These are phyloP conservation scores for Amphilophus citrinellus DNA, from an alignment of 2,113 vertebrate species.

Conservation along the genomic window DNA sequence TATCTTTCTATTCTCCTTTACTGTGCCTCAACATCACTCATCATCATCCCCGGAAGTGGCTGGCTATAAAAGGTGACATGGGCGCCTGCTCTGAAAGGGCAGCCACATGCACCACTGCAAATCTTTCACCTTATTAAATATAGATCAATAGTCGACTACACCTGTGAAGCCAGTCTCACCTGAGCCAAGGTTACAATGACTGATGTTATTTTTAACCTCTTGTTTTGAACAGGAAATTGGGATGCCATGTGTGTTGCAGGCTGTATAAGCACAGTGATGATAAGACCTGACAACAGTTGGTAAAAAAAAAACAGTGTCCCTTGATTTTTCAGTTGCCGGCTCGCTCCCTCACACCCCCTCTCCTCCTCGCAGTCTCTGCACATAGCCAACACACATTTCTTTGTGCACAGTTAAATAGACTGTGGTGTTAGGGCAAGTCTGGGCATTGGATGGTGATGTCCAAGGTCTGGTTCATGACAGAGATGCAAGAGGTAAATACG, in stretches of 20 bases:
- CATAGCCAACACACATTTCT: constrained; percentile 42
- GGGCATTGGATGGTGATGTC: constrained; percentile 1
- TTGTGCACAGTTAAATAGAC: constrained; percentile 13
- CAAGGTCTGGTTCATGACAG: not conserved
- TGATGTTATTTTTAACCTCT: constrained; percentile 61
- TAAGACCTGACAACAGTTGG: constrained; percentile 16
- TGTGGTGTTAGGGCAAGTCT: constrained; percentile 14
- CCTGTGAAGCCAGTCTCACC: constrained; percentile 65
- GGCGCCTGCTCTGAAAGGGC: constrained; percentile 69
- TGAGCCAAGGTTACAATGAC: constrained; percentile 52
- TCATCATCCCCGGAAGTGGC: constrained; percentile 49
- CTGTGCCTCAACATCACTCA: constrained; percentile 32
- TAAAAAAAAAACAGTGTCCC: constrained; percentile 19
- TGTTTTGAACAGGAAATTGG: constrained; percentile 40
- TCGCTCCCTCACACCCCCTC: constrained; percentile 1
- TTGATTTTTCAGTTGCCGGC: not conserved
- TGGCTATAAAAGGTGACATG: constrained; percentile 63
- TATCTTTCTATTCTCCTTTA: not conserved
- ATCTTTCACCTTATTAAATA: constrained; percentile 81
- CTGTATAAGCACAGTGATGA: constrained; percentile 12
- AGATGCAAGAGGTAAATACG: constrained; percentile 16
- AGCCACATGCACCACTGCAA: constrained; percentile 65
- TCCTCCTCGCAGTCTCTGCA: constrained; percentile 17
- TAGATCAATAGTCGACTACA: constrained; percentile 71
- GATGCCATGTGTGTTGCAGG: not conserved